Evolutionary conservation across 2,888 invertebrate species (phyloP).

Genomic region (Harpagoxenus sublaevis): DNA sequence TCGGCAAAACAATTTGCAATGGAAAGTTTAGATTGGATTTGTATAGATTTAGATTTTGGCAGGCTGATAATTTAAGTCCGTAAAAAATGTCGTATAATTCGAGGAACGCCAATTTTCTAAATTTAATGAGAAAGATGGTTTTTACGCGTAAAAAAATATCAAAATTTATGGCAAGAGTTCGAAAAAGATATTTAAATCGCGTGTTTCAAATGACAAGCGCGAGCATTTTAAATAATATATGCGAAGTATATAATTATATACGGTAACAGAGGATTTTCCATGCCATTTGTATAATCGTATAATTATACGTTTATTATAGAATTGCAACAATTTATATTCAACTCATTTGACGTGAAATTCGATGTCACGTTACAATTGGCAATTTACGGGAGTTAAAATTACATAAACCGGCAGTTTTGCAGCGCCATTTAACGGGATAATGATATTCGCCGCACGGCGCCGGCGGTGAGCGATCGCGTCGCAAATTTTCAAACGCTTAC

Average conservation of each 20-base stretch:
- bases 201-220: background rate
- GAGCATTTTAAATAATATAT: background rate
- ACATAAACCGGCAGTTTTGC: slow-evolving; percentile 31
- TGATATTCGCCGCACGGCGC: slow-evolving; percentile 14
- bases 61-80: slow-evolving; percentile 16
- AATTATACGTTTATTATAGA: slow-evolving; percentile 13
- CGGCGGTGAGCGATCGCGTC: slow-evolving; percentile 5
- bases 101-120: background rate
- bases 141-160: background rate
- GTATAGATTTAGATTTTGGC: slow-evolving; percentile 16
- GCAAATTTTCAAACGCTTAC: slow-evolving; percentile 47
- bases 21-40: slow-evolving; percentile 8
- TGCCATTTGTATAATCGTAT: slow-evolving; percentile 22
- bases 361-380: slow-evolving; percentile 33
- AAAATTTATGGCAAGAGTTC: background rate
- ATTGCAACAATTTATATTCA: slow-evolving; percentile 34
- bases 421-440: slow-evolving; percentile 34
- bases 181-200: slow-evolving; percentile 4
- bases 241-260: slow-evolving; percentile 15
- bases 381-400: slow-evolving; percentile 38
- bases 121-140: background rate
- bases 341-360: slow-evolving; percentile 34
- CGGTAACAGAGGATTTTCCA: slow-evolving; percentile 18
- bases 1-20: slow-evolving; percentile 39
- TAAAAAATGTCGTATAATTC: background rate